phyloP scores from a whole-genome alignment of 1,140 invertebrate species.

The Sarcophaga peregrina region DNA sequence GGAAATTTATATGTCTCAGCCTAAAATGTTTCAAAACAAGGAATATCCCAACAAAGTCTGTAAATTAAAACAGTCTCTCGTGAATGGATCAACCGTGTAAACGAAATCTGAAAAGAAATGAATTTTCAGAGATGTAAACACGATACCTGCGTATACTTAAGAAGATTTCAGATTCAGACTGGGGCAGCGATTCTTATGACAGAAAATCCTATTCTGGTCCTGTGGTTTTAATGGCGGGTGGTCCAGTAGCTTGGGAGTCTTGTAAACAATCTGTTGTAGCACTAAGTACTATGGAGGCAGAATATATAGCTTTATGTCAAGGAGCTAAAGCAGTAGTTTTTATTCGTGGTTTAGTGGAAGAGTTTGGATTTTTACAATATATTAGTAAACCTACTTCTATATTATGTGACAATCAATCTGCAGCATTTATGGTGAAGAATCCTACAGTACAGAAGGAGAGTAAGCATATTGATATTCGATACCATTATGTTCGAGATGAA shows the following conservation, averaged over 20 bases:
- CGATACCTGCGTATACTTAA: constrained; percentile 47
- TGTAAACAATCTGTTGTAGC: constrained; percentile 43
- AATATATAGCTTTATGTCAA: constrained; percentile 10
- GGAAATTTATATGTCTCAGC: constrained; percentile 66
- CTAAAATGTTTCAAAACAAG: constrained; percentile 55
- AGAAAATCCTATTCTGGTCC: background rate
- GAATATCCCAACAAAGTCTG: constrained; percentile 50
- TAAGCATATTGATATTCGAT: constrained; percentile 42
- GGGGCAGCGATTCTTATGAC: constrained; percentile 50
- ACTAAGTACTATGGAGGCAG: constrained; percentile 63
- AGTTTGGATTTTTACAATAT: background rate
- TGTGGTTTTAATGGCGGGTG: background rate
- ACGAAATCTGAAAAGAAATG: constrained; percentile 45
- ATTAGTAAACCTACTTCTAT: background rate
- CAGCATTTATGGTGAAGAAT: constrained; percentile 32
- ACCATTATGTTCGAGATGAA: constrained; percentile 29
- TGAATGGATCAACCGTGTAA: constrained; percentile 55
- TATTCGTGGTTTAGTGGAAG: background rate
- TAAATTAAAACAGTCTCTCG: constrained; percentile 47
- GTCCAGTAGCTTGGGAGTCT: constrained; percentile 12
- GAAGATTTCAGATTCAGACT: constrained; percentile 49
- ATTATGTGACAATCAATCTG: constrained; percentile 15
- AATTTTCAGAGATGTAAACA: constrained; percentile 44
- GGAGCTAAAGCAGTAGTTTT: background rate
- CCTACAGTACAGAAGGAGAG: constrained; percentile 20